Evolutionary conservation across 1,140 invertebrate species (phyloP).

Genomic region (Tetranychus urticae): DNA sequence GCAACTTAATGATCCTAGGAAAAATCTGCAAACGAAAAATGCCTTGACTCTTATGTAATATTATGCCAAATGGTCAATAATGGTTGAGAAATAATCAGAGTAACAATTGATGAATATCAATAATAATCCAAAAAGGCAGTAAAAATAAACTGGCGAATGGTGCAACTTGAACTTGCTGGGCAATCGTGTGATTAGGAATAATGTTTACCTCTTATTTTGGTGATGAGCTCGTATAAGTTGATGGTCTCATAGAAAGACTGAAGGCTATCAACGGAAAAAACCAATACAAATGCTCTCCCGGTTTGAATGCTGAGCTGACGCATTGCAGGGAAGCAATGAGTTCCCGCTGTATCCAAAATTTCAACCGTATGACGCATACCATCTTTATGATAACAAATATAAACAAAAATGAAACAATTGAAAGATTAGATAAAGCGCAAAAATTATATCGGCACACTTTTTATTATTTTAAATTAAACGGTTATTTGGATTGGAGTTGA

Average conservation of each 20-base stretch:
- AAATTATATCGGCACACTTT: too few species aligned
- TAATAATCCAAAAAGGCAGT: not conserved
- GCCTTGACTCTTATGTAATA: too few species aligned
- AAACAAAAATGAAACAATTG: too few species aligned
- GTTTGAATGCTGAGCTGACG: constrained; percentile 18
- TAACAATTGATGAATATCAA: not conserved
- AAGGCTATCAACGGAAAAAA: constrained; percentile 18
- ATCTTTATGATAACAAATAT: constrained; percentile 11
- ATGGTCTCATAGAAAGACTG: constrained; percentile 18
- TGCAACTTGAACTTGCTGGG: not conserved
- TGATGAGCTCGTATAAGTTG: constrained; percentile 14
- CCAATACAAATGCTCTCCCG: constrained; percentile 18
- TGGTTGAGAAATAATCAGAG: not conserved
- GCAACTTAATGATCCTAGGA: too few species aligned
- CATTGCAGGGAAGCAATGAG: constrained; percentile 21
- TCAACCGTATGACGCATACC: constrained; percentile 19
- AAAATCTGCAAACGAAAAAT: too few species aligned
- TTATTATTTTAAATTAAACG: too few species aligned
- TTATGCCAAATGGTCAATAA: too few species aligned
- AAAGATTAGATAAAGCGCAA: too few species aligned
- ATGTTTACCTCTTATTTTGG: constrained; percentile 15
- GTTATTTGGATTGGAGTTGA: too few species aligned
- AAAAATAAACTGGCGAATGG: not conserved
- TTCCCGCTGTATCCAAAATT: constrained; percentile 21
- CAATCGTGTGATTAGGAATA: too few species aligned